Conservation (phyloP, 2,888 invertebrate species). For the Aquatica leii region DNA sequence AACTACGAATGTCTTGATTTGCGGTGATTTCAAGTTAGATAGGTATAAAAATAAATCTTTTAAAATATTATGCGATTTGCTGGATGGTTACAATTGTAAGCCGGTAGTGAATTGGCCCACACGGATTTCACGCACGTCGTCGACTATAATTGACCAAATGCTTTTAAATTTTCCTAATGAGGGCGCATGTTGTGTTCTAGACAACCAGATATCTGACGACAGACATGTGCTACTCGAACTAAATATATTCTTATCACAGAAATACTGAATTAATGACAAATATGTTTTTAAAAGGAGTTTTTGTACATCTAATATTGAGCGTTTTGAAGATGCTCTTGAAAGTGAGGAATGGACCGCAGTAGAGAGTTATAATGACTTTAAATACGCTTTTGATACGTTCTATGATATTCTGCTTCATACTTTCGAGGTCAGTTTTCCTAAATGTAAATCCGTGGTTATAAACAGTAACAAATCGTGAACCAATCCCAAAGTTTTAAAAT, state of each 20-base stretch:
- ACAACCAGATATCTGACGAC: background rate
- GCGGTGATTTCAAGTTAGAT: background rate
- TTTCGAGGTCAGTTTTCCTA: background rate
- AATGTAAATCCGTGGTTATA: background rate
- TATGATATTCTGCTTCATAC: too few species aligned
- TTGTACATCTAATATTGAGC: too few species aligned
- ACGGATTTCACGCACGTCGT: too few species aligned
- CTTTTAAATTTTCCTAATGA: background rate
- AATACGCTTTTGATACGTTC: too few species aligned
- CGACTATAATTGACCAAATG: background rate
- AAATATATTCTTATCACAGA: too few species aligned
- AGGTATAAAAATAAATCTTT: background rate
- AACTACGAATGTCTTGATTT: background rate
- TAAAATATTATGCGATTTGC: background rate
- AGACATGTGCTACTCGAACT: background rate
- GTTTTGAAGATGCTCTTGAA: too few species aligned
- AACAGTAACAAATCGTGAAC: too few species aligned
- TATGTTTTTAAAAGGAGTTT: too few species aligned
- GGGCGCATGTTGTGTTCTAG: too few species aligned
- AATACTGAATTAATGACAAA: too few species aligned
- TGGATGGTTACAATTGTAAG: background rate
- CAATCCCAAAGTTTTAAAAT: too few species aligned
- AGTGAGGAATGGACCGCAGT: background rate
- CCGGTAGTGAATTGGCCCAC: background rate
- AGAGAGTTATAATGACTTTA: background rate